Conservation (phyloP, 53 echinoderm and acorn worm species). For the Hippasteria phrygiana region DNA sequence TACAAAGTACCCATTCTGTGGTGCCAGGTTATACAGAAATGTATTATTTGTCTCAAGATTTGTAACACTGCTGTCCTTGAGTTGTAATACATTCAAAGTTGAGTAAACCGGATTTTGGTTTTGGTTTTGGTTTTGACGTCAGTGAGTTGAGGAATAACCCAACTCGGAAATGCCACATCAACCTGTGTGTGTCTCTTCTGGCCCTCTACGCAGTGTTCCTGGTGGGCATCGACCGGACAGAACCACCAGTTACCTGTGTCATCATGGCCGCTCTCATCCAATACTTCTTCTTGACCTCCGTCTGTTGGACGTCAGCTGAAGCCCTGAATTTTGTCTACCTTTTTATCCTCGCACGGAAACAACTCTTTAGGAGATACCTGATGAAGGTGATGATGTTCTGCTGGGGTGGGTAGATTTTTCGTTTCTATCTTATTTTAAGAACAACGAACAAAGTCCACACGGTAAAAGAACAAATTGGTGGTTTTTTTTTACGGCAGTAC, state of each 20-base stretch:
- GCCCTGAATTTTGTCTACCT: slow-evolving; percentile 81
- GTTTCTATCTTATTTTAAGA: too few species aligned
- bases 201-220: slow-evolving; percentile 76
- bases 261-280: slow-evolving; percentile 73
- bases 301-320: slow-evolving; percentile 84
- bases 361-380: neutral
- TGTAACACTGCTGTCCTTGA: too few species aligned
- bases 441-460: too few species aligned
- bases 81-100: too few species aligned
- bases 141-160: slow-evolving; percentile 7
- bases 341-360: slow-evolving; percentile 43
- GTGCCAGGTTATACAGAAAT: too few species aligned
- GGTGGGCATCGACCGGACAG: slow-evolving; percentile 78
- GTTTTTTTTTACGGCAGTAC: too few species aligned
- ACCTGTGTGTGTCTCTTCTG: slow-evolving; percentile 76
- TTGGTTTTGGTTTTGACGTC: neutral
- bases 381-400: slow-evolving; percentile 17
- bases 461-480: too few species aligned
- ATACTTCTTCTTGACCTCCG: slow-evolving; percentile 79
- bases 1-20: too few species aligned
- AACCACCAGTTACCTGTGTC: slow-evolving; percentile 39
- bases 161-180: slow-evolving; percentile 72
- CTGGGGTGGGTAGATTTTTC: slow-evolving; percentile 34
- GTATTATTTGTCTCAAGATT: too few species aligned
- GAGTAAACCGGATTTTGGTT: too few species aligned